Percentiles rank a stretch among this genome's conserved stretches.
Conservation (phyloP, 2,113 vertebrate genomes). For the Scartelaos histophorus region DNA sequence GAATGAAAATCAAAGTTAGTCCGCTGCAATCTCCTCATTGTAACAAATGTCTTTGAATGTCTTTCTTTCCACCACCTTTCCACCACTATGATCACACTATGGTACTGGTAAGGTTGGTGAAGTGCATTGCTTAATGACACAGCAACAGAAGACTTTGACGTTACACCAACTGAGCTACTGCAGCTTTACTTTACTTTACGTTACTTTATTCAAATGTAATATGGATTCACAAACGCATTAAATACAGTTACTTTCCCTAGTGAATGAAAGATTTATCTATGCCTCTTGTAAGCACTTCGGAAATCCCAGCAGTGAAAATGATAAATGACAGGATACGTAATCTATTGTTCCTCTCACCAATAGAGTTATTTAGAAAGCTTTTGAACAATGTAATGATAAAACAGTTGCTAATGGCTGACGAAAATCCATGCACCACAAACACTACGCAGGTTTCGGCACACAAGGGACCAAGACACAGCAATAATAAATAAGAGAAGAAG, state of each 20-base stretch:
- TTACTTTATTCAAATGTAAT: neutral
- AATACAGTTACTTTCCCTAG: neutral
- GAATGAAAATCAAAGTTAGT: neutral
- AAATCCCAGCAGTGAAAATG: neutral
- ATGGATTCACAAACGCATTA: neutral
- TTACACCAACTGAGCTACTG: neutral
- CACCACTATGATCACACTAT: neutral
- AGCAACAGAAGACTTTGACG: neutral
- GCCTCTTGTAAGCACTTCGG: neutral
- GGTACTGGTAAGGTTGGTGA: neutral
- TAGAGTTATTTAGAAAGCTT: neutral
- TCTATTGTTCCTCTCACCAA: neutral
- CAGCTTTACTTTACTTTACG: too few relatives aligned
- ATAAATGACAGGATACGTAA: neutral
- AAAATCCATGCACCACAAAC: neutral
- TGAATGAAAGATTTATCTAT: neutral
- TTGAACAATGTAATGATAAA: slow-evolving; percentile 1
- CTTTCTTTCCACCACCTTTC: neutral
- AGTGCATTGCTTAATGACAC: neutral
- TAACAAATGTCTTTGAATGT: too few relatives aligned
- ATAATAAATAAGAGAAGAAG: neutral
- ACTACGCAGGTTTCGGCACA: neutral
- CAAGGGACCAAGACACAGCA: neutral
- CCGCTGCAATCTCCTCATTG: neutral
- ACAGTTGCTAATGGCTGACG: neutral